Evolutionary conservation across 2,888 invertebrate genomes (phyloP).

Genomic region (Lasioglossum vierecki): DNA sequence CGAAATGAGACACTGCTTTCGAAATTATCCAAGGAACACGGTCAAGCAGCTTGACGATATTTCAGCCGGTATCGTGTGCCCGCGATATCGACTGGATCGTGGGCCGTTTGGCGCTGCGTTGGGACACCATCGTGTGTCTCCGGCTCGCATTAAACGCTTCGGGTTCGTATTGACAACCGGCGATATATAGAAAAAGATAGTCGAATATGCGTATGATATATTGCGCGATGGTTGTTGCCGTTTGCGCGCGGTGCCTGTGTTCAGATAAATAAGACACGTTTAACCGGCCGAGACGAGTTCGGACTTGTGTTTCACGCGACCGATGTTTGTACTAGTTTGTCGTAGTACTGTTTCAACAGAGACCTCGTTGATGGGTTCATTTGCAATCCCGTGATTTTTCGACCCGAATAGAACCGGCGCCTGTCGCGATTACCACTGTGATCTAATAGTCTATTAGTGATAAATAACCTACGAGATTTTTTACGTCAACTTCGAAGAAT

Average conservation of each 20-base stretch:
- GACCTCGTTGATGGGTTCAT: slow-evolving; percentile 55
- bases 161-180: slow-evolving; percentile 35
- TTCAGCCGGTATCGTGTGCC: slow-evolving; percentile 34
- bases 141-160: slow-evolving; percentile 35
- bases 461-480: slow-evolving; percentile 28
- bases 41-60: slow-evolving; percentile 30
- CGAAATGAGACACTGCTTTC: not conserved
- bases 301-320: slow-evolving; percentile 52
- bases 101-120: slow-evolving; percentile 25
- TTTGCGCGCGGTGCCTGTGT: slow-evolving; percentile 49
- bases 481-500: not conserved
- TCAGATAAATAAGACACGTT: slow-evolving; percentile 60
- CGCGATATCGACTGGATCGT: slow-evolving; percentile 33
- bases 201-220: slow-evolving; percentile 56
- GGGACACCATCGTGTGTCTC: slow-evolving; percentile 13
- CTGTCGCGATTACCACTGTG: not conserved
- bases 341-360: slow-evolving; percentile 34
- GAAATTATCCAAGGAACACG: slow-evolving; percentile 14
- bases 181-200: slow-evolving; percentile 52
- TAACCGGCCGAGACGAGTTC: slow-evolving; percentile 60
- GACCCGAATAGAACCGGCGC: slow-evolving; percentile 29
- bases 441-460: not conserved
- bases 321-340: slow-evolving; percentile 51
- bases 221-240: slow-evolving; percentile 38
- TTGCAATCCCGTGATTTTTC: slow-evolving; percentile 47